Evolutionary conservation across 2,888 invertebrate species (phyloP).

Genomic region (Hypomecis atomaria): DNA sequence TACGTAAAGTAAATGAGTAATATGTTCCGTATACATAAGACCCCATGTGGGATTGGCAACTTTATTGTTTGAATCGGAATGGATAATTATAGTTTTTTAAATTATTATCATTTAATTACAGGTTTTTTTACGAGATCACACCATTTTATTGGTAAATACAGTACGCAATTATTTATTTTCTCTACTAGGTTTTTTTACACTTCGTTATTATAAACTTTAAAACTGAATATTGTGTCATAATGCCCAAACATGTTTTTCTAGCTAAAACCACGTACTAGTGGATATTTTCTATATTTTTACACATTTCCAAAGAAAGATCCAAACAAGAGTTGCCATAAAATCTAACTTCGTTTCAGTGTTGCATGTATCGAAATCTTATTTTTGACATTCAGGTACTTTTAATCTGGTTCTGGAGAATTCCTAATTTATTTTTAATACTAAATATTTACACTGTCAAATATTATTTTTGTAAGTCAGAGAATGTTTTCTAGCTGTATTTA

Average conservation of each 20-base stretch:
- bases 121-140: too few relatives aligned
- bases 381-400: conserved; percentile 33
- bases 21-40: too few relatives aligned
- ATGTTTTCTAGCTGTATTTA: conserved; percentile 28
- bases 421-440: conserved; percentile 27
- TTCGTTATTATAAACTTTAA: too few relatives aligned
- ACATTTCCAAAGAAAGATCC: conserved; percentile 10
- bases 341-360: conserved; percentile 16
- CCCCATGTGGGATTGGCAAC: too few relatives aligned
- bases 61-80: too few relatives aligned
- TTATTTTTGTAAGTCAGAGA: conserved; percentile 11
- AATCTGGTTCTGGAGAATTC: conserved; percentile 26
- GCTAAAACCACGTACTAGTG: conserved; percentile 8
- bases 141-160: too few relatives aligned
- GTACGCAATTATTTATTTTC: too few relatives aligned
- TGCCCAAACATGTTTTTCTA: conserved; percentile 26
- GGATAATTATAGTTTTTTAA: too few relatives aligned
- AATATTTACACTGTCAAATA: conserved; percentile 25
- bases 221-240: background rate
- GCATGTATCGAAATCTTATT: conserved; percentile 28
- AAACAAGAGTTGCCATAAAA: conserved; percentile 35
- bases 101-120: too few relatives aligned
- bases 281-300: conserved; percentile 11
- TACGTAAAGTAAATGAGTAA: too few relatives aligned
- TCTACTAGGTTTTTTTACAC: too few relatives aligned